Conservation (phyloP, 2,888 invertebrate species). For the Tinea pellionella region DNA sequence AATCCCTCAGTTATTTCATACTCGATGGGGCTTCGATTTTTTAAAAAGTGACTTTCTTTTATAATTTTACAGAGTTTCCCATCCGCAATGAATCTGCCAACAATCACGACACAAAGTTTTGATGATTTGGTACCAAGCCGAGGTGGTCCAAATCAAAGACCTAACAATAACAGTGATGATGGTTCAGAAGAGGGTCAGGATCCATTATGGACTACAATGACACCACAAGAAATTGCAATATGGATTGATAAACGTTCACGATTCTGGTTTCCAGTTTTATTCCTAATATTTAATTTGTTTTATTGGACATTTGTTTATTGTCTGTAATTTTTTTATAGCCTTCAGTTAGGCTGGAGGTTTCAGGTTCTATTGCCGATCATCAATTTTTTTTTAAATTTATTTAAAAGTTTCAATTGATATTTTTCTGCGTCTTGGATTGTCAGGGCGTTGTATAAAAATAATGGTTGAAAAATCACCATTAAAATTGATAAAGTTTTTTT, state of each 20-base stretch:
- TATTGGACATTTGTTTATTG: slow-evolving; percentile 84
- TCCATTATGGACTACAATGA: slow-evolving; percentile 86
- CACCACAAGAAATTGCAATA: slow-evolving; percentile 87
- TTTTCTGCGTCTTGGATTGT: too few relatives aligned
- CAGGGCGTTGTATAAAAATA: too few relatives aligned
- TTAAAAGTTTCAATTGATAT: too few relatives aligned
- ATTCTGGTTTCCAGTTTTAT: slow-evolving; percentile 80
- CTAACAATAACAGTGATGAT: slow-evolving; percentile 42
- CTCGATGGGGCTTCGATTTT: too few relatives aligned
- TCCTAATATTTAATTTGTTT: slow-evolving; percentile 81
- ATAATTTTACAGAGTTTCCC: slow-evolving; percentile 74
- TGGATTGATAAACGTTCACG: slow-evolving; percentile 88
- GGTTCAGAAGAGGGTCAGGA: slow-evolving; percentile 39
- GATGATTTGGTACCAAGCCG: slow-evolving; percentile 63
- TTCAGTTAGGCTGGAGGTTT: neutral
- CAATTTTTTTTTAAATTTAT: too few relatives aligned
- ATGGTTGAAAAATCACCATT: neutral
- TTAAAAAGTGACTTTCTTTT: too few relatives aligned
- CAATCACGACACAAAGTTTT: slow-evolving; percentile 76
- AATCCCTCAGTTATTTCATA: too few relatives aligned
- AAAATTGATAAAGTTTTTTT: too few relatives aligned
- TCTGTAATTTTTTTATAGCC: slow-evolving; percentile 34
- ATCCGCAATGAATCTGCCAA: slow-evolving; percentile 73
- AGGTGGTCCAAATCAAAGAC: slow-evolving; percentile 24
- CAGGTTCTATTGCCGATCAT: neutral